Conservation (phyloP, 2,113 vertebrate genomes). For the Burhinus bistriatus region DNA sequence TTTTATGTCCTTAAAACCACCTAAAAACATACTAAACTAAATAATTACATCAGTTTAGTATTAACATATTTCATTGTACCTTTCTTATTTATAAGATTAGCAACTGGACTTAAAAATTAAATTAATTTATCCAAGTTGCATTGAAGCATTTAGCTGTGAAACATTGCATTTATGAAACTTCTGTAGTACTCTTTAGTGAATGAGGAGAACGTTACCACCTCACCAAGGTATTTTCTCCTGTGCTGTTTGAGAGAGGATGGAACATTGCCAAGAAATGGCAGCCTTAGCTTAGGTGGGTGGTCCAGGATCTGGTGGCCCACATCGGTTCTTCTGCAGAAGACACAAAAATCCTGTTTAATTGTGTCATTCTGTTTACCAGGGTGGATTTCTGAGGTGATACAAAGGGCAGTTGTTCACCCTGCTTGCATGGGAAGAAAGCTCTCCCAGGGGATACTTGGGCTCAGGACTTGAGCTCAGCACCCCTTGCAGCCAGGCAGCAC, state of each 20-base stretch:
- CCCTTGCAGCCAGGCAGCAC: not conserved
- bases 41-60: not conserved
- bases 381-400: not conserved
- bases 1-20: not conserved
- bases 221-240: not conserved
- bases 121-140: not conserved
- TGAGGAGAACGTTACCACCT: not conserved
- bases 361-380: not conserved
- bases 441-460: not conserved
- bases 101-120: not conserved
- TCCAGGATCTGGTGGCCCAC: not conserved
- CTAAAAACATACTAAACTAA: not conserved
- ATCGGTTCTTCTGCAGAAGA: not conserved
- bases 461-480: not conserved
- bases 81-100: not conserved
- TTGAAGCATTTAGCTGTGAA: not conserved
- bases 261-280: not conserved
- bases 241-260: not conserved
- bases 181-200: not conserved
- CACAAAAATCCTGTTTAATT: not conserved
- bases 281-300: not conserved
- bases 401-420: not conserved
- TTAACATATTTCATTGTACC: not conserved
- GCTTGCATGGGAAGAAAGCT: too few relatives aligned
- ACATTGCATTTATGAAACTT: not conserved